These are phyloP conservation scores for Triplophysa dalaica DNA, from an alignment of 2,113 vertebrate species.

Conservation along the genomic window DNA sequence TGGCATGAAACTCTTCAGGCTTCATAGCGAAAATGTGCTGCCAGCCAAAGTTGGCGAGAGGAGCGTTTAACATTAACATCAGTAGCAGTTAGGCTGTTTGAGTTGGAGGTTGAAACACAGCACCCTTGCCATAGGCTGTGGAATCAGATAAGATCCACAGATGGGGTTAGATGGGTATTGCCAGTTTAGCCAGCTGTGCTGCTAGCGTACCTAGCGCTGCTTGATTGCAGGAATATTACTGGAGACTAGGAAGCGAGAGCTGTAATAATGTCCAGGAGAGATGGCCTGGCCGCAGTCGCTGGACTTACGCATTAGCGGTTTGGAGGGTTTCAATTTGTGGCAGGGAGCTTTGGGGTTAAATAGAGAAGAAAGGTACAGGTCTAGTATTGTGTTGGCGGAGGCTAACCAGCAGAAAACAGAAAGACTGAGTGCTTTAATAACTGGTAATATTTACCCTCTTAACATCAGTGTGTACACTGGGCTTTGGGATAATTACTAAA, in stretches of 20 bases:
- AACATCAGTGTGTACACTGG: too few species aligned
- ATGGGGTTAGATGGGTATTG: conserved; percentile 58
- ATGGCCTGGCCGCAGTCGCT: conserved; percentile 56
- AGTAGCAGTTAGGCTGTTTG: conserved; percentile 39
- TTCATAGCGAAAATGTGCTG: conserved; percentile 3
- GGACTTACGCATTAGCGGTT: conserved; percentile 47
- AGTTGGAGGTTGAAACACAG: conserved; percentile 31
- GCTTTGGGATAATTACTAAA: too few species aligned
- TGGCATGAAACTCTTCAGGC: conserved; percentile 22
- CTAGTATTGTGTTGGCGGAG: conserved; percentile 37
- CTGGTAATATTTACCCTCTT: too few species aligned
- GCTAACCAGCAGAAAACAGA: conserved; percentile 15
- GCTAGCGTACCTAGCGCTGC: conserved; percentile 54
- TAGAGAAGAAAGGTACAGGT: background rate
- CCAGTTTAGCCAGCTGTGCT: conserved; percentile 64
- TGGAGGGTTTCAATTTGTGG: conserved; percentile 51
- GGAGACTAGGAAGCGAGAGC: conserved; percentile 32
- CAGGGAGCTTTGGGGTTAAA: conserved; percentile 1
- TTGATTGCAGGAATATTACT: conserved; percentile 66
- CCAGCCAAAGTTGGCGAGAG: conserved; percentile 22
- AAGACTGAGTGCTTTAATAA: conserved; percentile 2
- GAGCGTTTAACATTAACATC: conserved; percentile 21
- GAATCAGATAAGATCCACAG: conserved; percentile 56
- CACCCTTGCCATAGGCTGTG: conserved; percentile 26
- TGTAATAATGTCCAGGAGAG: conserved; percentile 43